phyloP scores from a whole-genome alignment of 2,797 vertebrate species.

The Pseudochaenichthys georgianus region DNA sequence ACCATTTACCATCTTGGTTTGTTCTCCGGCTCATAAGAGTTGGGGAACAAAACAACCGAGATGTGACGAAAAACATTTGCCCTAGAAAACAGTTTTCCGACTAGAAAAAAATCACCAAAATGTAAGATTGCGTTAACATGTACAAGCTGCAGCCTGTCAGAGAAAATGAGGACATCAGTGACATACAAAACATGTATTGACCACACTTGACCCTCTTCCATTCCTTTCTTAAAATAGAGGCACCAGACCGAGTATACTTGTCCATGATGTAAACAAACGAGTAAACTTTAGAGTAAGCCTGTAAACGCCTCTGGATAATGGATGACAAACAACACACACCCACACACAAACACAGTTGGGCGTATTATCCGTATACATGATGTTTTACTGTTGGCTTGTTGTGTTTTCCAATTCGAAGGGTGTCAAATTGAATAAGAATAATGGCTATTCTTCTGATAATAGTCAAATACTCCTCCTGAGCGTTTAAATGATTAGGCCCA shows the following conservation, averaged over 20 bases:
- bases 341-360: slow-evolving; percentile 3
- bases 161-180: slow-evolving; percentile 19
- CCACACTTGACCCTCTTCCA: slow-evolving; percentile 60
- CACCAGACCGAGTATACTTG: slow-evolving; percentile 32
- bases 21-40: slow-evolving; percentile 21
- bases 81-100: background rate
- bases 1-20: too few relatives aligned
- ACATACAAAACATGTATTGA: slow-evolving; percentile 39
- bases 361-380: background rate
- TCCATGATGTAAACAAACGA: slow-evolving; percentile 59
- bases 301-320: slow-evolving; percentile 43
- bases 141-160: slow-evolving; percentile 11
- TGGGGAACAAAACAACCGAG: background rate
- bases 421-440: slow-evolving; percentile 45
- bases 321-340: slow-evolving; percentile 37
- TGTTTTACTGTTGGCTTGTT: slow-evolving; percentile 24
- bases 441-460: slow-evolving; percentile 29
- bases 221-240: slow-evolving; percentile 43
- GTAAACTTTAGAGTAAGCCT: slow-evolving; percentile 51
- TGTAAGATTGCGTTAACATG: background rate
- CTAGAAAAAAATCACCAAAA: background rate
- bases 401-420: slow-evolving; percentile 49
- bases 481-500: slow-evolving; percentile 46
- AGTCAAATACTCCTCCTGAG: slow-evolving; percentile 27
- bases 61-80: slow-evolving; percentile 9